Evolutionary conservation across 2,797 vertebrate genomes (phyloP), one percentile per base, ranked within the genome.

Genomic region (Eidolon dupreanum): DNA sequence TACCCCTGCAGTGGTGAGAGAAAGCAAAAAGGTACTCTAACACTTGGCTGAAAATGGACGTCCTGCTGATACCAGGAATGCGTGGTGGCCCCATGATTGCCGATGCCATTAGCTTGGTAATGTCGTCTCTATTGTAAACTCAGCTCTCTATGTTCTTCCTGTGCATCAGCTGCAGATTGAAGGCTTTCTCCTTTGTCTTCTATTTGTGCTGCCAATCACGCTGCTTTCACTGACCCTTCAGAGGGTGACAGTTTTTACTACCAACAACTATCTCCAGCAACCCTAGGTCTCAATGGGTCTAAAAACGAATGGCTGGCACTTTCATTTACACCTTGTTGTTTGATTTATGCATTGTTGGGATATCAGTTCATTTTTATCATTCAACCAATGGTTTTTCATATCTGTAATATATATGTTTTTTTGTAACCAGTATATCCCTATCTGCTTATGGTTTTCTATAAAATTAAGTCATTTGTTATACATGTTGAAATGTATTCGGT

Each of bases 21-120:
- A 98, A 98, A 98, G 98, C 97, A 95, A 98, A 98, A 98, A 98
- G 98, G 98, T 97, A 98, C 98, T 98, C 98, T 98, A 96, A 98
- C 98, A 98, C 98, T 98, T 98, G 98, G 97, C 95, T 98, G 98
- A 96, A 98, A 98, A 98, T 98, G 97, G 98, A 98, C 97, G 98
- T 97, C 98, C 98, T 97, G 98, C 98, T 98, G 98, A 98, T 98
- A 97, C 97, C 97, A 96, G 96, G 98, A 98, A 97, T 97, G 98
- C 93, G 87, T 97, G 97, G 98, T 98, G 98, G 98, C 98, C 97
- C 97, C 95, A 96, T 98, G 98, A 99, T 98, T 98, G 98, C 98
- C 98, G 88, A 20, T 97, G 97, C 98, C 98, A 98, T 99, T 99
- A 99, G 98, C 98, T 98, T 98, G 98, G 98, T 98, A 98, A 98